Conservation (phyloP, 2,113 vertebrate genomes). For the Dipodomys spectabilis region DNA sequence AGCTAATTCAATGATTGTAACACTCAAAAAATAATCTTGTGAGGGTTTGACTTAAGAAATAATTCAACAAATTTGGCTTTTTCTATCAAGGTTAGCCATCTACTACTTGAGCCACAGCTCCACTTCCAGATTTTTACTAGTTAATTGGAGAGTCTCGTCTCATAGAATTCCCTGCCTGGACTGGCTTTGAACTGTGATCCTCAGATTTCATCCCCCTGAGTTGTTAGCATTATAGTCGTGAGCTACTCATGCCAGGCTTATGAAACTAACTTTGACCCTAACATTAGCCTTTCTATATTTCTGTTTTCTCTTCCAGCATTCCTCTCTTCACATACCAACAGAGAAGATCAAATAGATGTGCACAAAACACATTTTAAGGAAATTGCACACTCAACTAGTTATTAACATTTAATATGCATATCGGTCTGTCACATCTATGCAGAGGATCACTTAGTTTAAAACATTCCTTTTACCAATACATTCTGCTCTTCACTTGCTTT, state of each 20-base stretch:
- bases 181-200: no score
- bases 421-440: neutral
- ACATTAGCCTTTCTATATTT: neutral
- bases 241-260: neutral
- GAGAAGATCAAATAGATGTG: neutral
- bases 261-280: neutral
- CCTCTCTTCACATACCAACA: neutral
- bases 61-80: neutral
- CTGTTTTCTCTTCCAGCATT: neutral
- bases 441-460: neutral
- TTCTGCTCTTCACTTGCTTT: neutral
- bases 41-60: slow-evolving; percentile 31
- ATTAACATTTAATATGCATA: no score
- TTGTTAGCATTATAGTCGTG: no score
- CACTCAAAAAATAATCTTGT: slow-evolving; percentile 25
- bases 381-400: neutral
- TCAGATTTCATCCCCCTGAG: no score
- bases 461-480: neutral
- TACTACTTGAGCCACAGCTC: no score
- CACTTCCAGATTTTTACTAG: no score
- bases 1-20: slow-evolving; percentile 20
- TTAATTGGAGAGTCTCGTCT: no score
- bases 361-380: neutral
- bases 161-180: no score
- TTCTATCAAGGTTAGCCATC: no score